Conservation (phyloP, 1,140 invertebrate species). For the Metopolophium dirhodum region DNA sequence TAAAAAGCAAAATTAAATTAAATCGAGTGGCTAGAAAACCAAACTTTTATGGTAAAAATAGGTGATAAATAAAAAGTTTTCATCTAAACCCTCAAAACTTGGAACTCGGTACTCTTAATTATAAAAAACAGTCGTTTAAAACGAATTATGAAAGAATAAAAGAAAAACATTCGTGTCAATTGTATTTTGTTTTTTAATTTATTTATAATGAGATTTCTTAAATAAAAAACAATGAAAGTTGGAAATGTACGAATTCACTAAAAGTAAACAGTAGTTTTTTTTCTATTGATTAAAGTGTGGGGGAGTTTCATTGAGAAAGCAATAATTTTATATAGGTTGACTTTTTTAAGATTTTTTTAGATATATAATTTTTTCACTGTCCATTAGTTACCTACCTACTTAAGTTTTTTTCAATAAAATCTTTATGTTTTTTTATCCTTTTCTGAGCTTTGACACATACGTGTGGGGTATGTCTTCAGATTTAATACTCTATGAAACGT, state of each 20-base stretch:
- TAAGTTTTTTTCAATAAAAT: not conserved
- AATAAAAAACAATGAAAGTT: not conserved
- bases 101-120: not conserved
- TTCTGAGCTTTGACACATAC: not conserved
- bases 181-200: slow-evolving; percentile 9
- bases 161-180: not conserved
- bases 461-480: not conserved
- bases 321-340: not conserved
- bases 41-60: not conserved
- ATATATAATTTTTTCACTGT: not conserved
- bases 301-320: not conserved
- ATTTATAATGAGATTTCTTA: slow-evolving; percentile 28
- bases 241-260: not conserved
- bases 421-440: not conserved
- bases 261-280: not conserved
- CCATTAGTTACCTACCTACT: not conserved
- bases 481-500: not conserved
- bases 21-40: not conserved
- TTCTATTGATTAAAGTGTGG: not conserved
- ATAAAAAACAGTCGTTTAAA: slow-evolving; percentile 16
- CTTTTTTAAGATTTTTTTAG: not conserved
- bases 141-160: slow-evolving; percentile 31
- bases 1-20: not conserved
- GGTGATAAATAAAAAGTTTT: slow-evolving; percentile 15
- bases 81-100: not conserved